Evolutionary conservation across 2,888 invertebrate species (phyloP).

Genomic region (Cantharis flavilabris): DNA sequence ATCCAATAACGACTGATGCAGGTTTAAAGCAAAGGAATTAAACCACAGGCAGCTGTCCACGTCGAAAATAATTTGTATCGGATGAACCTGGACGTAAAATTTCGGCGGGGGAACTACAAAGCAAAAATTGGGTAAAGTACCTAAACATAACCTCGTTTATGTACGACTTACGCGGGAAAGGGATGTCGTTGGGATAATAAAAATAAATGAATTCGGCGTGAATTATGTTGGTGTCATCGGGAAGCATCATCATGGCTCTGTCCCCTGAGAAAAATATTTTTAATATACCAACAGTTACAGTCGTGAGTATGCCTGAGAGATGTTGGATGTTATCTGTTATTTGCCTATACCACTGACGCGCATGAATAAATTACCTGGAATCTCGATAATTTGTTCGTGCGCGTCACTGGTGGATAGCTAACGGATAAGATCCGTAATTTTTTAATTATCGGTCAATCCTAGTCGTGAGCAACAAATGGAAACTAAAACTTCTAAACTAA

Average conservation of each 20-base stretch:
- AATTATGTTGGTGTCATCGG: conserved; percentile 88
- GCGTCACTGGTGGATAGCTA: too few species aligned
- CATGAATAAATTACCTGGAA: too few species aligned
- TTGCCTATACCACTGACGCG: too few species aligned
- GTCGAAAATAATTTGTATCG: conserved; percentile 86
- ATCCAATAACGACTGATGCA: conserved; percentile 73
- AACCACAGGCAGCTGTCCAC: conserved; percentile 89
- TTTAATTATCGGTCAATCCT: neutral
- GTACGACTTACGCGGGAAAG: conserved; percentile 78
- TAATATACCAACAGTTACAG: neutral
- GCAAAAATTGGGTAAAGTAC: neutral
- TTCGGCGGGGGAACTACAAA: conserved; percentile 90
- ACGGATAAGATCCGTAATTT: too few species aligned
- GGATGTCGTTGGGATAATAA: conserved; percentile 91
- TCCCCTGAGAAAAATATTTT: conserved; percentile 61
- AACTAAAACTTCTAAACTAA: conserved; percentile 12
- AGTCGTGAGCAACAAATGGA: conserved; percentile 5
- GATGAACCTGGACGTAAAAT: conserved; percentile 89
- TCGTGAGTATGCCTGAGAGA: neutral
- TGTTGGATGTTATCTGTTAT: too few species aligned
- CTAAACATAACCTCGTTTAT: neutral
- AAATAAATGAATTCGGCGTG: conserved; percentile 96
- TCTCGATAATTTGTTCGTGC: too few species aligned
- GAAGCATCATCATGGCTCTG: conserved; percentile 79
- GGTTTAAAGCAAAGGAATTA: conserved; percentile 88